phyloP scores from a whole-genome alignment of 2,113 vertebrate species.

The Ploceus nigricollis region DNA sequence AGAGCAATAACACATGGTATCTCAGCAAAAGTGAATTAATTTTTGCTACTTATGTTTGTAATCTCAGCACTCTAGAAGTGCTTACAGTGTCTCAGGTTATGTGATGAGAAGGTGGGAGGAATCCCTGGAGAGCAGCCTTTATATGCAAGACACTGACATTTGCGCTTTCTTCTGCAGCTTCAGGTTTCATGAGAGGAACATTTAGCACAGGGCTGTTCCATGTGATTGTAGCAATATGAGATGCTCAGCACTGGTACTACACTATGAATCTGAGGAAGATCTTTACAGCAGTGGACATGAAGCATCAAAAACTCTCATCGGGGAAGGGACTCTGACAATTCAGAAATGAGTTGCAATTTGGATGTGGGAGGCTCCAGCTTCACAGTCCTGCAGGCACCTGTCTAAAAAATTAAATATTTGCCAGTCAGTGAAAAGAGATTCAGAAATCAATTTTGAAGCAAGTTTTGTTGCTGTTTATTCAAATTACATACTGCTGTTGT shows the following conservation, averaged over 20 bases:
- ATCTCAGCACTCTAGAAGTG: not conserved
- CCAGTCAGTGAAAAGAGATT: not conserved
- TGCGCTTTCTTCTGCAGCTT: not conserved
- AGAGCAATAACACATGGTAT: not conserved
- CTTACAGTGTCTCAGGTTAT: not conserved
- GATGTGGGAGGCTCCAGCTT: not conserved
- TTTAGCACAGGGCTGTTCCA: not conserved
- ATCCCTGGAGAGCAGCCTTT: not conserved
- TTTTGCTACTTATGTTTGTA: not conserved
- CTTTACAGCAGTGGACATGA: not conserved
- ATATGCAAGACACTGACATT: not conserved
- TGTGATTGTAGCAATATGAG: fast-evolving
- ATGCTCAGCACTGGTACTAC: not conserved
- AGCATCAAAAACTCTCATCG: not conserved
- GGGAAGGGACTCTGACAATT: not conserved
- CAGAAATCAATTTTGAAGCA: not conserved
- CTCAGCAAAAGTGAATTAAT: not conserved
- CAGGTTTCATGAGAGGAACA: not conserved
- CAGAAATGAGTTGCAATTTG: not conserved
- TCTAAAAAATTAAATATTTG: not conserved
- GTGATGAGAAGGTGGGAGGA: not conserved
- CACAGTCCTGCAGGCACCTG: not conserved
- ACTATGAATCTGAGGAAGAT: not conserved
- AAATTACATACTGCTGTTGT: not conserved
- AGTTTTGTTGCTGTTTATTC: not conserved